Evolutionary conservation across 1,140 invertebrate genomes (phyloP).

Genomic region (Triops cancriformis): DNA sequence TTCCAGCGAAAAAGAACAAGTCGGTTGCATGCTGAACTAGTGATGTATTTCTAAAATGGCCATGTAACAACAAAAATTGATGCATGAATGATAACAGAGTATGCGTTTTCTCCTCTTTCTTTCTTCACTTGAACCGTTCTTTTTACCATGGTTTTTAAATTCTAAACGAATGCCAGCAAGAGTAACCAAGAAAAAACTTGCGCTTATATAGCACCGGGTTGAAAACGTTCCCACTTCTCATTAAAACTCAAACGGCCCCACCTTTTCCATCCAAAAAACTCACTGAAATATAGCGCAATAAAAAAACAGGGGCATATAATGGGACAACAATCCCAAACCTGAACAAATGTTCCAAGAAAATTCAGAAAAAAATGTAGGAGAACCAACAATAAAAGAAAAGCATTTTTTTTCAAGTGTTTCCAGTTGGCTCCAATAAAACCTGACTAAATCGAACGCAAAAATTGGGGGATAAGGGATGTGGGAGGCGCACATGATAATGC

Average conservation of each 20-base stretch:
- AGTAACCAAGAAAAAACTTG: neutral
- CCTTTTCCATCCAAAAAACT: neutral
- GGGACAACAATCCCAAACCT: neutral
- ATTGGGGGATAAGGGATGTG: neutral
- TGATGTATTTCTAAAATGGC: conserved; percentile 14
- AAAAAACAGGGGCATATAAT: neutral
- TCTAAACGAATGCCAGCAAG: conserved; percentile 9
- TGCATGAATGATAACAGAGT: neutral
- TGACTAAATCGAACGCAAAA: conserved; percentile 2
- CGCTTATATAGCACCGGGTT: neutral
- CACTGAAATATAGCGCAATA: neutral
- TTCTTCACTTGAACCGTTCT: neutral
- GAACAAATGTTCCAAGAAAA: neutral
- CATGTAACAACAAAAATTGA: neutral
- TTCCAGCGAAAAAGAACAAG: too few species aligned
- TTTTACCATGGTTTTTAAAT: neutral
- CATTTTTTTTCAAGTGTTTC: neutral
- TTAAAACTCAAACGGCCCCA: neutral
- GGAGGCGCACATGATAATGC: neutral
- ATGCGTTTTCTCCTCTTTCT: neutral
- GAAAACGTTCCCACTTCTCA: neutral
- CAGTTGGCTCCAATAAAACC: neutral
- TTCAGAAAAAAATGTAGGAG: neutral
- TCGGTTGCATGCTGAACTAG: neutral
- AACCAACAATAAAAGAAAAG: neutral